Evolutionary conservation across 2,888 invertebrate species (phyloP), one percentile per base, ranked within the genome.

Genomic region (Rhopalosiphum nymphaeae): DNA sequence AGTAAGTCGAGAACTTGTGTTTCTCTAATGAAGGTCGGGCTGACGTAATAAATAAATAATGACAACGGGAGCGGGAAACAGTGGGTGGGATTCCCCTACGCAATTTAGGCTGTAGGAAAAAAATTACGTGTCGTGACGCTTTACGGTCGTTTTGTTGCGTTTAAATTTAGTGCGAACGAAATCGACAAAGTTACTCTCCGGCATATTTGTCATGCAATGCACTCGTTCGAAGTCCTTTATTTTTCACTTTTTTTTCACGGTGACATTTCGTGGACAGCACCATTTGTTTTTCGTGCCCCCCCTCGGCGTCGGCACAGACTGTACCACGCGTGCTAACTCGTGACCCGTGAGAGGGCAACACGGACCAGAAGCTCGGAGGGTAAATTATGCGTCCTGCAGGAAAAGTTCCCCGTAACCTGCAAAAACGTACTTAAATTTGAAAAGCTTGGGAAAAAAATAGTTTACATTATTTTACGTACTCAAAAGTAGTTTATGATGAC

Each of bases 161-260:
- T 93, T 56, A 85, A 93, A 89, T 85, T 89, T 56, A 93, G 89
- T 93, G 78, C 93, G 44, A 21, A 46, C 57, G 26, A 57, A 93
- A 93, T 93, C 93, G 93, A 93, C 93, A 93, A 93, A 93, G 93
- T 93, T 85, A 85, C 46, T 57, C 84, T 67, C 56, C 89, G 84
- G 89, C 78, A 44, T 89, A 84, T 93, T 89, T 56, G 89, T 93
- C 93, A 93, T 57, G 93, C 93, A 25, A 57, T 25, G 57, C 84
- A 57, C 89, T 57, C n/a, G 67, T 21, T n/a, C 86, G 53, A 36
- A 89, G 93, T 93, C 56, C 49, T 84, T 93, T 93, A 89, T 93
- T 93, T 93, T 93, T 93, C 44, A 89, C 44, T 88, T 46, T 87
- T 57, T 61, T 56, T 89, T 16, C 67, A 25, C 92, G 67, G 44